These are phyloP conservation scores for Adoxophyes honmai DNA, from an alignment of 1,140 invertebrate species.

Conservation along the genomic window DNA sequence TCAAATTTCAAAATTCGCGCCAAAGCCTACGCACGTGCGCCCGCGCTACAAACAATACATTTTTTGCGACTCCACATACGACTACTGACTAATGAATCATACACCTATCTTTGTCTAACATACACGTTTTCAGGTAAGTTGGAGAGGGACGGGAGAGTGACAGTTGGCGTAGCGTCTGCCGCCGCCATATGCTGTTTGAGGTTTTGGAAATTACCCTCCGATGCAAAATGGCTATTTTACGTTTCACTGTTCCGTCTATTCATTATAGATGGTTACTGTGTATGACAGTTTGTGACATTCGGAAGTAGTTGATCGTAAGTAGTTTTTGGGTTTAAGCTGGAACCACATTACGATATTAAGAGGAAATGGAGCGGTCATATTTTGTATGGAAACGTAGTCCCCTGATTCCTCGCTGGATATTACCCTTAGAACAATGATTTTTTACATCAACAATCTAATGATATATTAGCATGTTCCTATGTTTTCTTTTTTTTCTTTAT, in stretches of 20 bases:
- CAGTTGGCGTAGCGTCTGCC: slow-evolving; percentile 68
- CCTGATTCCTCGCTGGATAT: too few species aligned
- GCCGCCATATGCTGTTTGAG: slow-evolving; percentile 69
- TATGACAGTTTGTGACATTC: slow-evolving; percentile 2
- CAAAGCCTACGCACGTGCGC: slow-evolving; percentile 64
- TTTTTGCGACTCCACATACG: slow-evolving; percentile 65
- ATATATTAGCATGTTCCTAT: too few species aligned
- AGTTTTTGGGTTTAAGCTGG: too few species aligned
- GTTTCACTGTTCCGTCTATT: slow-evolving; percentile 55
- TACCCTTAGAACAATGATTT: too few species aligned
- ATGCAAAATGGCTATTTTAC: slow-evolving; percentile 50
- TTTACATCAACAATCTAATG: too few species aligned
- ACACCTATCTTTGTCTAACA: slow-evolving; percentile 37
- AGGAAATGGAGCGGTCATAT: too few species aligned
- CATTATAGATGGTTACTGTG: slow-evolving; percentile 31
- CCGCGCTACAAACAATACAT: slow-evolving; percentile 54
- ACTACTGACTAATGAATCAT: slow-evolving; percentile 64
- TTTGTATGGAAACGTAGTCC: too few species aligned
- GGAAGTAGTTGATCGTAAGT: too few species aligned
- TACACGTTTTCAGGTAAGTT: slow-evolving; percentile 15
- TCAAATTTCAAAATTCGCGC: slow-evolving; percentile 57
- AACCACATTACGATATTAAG: too few species aligned
- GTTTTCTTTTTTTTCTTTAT: too few species aligned
- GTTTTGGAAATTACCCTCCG: slow-evolving; percentile 62
- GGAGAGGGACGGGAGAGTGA: slow-evolving; percentile 42